These are phyloP conservation scores for Somateria mollissima DNA, from an alignment of 2,797 vertebrate genomes.

Conservation along the genomic window DNA sequence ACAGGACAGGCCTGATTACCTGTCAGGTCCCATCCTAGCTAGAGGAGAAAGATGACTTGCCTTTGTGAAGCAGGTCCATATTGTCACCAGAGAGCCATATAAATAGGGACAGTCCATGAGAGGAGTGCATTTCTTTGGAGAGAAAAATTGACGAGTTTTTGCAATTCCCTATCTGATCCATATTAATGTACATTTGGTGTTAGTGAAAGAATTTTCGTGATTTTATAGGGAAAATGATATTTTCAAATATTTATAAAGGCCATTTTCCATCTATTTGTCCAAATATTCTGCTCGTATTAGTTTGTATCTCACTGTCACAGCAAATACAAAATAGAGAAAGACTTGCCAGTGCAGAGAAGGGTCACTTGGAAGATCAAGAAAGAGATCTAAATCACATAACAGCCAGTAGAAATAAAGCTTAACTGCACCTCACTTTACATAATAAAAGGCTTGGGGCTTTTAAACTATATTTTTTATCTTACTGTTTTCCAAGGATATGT, in stretches of 20 bases:
- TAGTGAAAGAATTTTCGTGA: not conserved
- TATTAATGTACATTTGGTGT: not conserved
- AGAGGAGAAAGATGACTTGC: not conserved
- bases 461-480: not conserved
- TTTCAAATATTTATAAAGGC: not conserved
- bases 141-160: not conserved
- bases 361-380: not conserved
- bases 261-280: not conserved
- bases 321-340: not conserved
- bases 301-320: not conserved
- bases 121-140: not conserved
- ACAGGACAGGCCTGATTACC: not conserved
- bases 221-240: not conserved
- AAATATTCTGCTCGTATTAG: not conserved
- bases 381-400: not conserved
- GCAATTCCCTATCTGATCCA: not conserved
- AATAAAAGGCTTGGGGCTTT: not conserved
- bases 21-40: not conserved
- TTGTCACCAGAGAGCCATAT: not conserved
- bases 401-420: not conserved
- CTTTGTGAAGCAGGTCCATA: accelerated
- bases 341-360: not conserved
- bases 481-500: not conserved
- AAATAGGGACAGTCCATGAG: not conserved
- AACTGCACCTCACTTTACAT: not conserved